phyloP scores from a whole-genome alignment of 1,140 invertebrate genomes.

The Drosophila bifasciata region DNA sequence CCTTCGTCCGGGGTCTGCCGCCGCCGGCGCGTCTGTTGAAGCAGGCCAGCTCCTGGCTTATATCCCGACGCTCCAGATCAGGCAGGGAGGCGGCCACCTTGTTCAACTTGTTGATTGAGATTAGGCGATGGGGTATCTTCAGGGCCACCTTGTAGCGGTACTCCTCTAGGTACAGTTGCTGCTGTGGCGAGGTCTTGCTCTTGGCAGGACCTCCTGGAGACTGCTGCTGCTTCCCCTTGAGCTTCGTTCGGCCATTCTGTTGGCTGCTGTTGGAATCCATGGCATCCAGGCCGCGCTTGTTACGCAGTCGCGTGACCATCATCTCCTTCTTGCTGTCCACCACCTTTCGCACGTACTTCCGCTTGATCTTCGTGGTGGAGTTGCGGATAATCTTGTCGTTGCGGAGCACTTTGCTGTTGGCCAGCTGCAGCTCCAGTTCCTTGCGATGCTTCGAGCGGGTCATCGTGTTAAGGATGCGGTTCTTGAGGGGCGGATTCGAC shows the following conservation, averaged over 20 bases:
- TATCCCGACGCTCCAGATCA: constrained; percentile 86
- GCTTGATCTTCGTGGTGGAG: constrained; percentile 74
- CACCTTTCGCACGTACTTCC: constrained; percentile 74
- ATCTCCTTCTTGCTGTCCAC: constrained; percentile 70
- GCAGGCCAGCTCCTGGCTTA: constrained; percentile 51
- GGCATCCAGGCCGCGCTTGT: constrained; percentile 41
- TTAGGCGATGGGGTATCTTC: constrained; percentile 90
- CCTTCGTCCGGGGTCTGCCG: constrained; percentile 40
- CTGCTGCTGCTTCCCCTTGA: constrained; percentile 23
- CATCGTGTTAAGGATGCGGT: constrained; percentile 78
- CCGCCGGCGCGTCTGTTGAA: constrained; percentile 38
- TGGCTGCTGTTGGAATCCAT: constrained; percentile 28
- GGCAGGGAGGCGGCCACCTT: constrained; percentile 89
- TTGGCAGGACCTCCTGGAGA: constrained; percentile 1
- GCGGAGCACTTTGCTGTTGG: constrained; percentile 81
- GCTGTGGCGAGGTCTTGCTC: constrained; percentile 49
- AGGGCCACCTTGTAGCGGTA: constrained; percentile 92
- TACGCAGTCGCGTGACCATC: constrained; percentile 58
- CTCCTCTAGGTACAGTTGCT: constrained; percentile 85
- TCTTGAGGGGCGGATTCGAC: constrained; percentile 19
- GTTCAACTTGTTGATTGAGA: constrained; percentile 88
- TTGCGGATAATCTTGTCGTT: constrained; percentile 82
- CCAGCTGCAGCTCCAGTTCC: constrained; percentile 76
- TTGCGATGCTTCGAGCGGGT: constrained; percentile 80
- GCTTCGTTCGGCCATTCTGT: constrained; percentile 50